Evolutionary conservation across 2,113 vertebrate genomes (phyloP).

Genomic region (Rattus norvegicus): GRCr8 NC_086023.1:169665001-169665500

Average conservation of each 20-base stretch:
- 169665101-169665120: neutral
- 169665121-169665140: neutral
- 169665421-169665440: neutral
- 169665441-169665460: neutral
- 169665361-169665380: fast-evolving
- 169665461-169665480: fast-evolving
- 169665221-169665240: neutral
- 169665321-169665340: no score
- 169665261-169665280: neutral
- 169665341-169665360: neutral
- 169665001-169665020: fast-evolving
- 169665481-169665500: neutral
- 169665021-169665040: neutral
- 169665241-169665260: neutral
- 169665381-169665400: neutral
- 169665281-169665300: neutral
- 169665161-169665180: fast-evolving
- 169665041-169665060: fast-evolving
- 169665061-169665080: no score
- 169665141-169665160: neutral
- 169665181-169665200: fast-evolving
- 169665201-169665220: neutral
- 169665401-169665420: neutral
- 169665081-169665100: neutral
- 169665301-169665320: fast-evolving